Evolutionary conservation across 2,797 vertebrate genomes (phyloP), one percentile per base, ranked within the genome.

Genomic region (Carapus acus): DNA sequence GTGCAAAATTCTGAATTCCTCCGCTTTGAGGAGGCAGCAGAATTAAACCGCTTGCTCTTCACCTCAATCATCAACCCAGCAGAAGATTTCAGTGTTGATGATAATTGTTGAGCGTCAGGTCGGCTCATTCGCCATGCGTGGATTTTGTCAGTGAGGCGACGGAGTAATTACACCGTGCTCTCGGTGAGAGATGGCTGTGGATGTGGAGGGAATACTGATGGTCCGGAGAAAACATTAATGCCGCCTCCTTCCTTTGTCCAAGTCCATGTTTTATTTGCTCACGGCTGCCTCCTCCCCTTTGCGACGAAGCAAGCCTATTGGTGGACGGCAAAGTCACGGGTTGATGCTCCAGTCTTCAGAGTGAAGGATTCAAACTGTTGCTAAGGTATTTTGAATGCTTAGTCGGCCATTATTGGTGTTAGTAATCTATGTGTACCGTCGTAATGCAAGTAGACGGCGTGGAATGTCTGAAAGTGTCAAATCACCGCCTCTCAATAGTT

Each of bases 141-240:
- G 60, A 78, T 73, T 65, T 69, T 79, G 74, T 53, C 71, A 69
- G 82, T 81, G 72, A 84, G 85, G 56, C 85, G 86, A 88, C 83
- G 82, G 77, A 77, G 82, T 89, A 88, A 89, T 89, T 88, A 86
- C 78, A 79, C 70, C 68, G 75, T 48, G 39, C 67, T 80, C 49
- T 69, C 54, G 64, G 52, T 45, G 65, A 77, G 67, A 73, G 85
- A 85, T 83, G 69, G 78, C 71, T 5, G 55, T 49, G 61, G 54
- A 81, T 83, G 83, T 77, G 82, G 62, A 62, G 45, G 57, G 88
- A 88, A 88, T 87, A 79, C 73, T 83, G 77, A 86, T 84, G 54
- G 51, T 68, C 58, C 23, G 44, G 20, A 34, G 49, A 51, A 52
- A 67, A 40, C 49, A 46, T 69, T 72, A 71, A 65, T 75, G 63